Evolutionary conservation across 2,797 vertebrate genomes (phyloP).

Genomic region (Characodon lateralis): DNA sequence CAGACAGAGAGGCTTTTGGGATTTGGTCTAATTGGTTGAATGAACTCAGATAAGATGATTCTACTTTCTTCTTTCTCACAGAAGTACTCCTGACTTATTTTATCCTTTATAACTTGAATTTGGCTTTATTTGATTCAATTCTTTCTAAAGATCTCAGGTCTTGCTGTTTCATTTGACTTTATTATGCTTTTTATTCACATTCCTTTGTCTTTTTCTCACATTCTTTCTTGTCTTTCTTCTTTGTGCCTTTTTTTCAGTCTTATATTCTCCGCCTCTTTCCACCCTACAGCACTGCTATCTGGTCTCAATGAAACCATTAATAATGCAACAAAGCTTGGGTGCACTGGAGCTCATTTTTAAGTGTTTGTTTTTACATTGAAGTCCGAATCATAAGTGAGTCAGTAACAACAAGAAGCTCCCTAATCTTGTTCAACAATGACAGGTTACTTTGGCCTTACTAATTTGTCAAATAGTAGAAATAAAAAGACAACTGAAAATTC

Average conservation of each 20-base stretch:
- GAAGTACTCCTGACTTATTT: conserved; percentile 13
- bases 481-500: neutral
- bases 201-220: neutral
- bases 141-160: neutral
- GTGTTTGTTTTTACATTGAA: conserved; percentile 61
- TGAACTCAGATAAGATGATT: conserved; percentile 57
- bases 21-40: conserved; percentile 59
- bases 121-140: neutral
- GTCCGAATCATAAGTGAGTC: conserved; percentile 10
- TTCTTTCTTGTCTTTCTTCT: conserved; percentile 9
- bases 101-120: neutral
- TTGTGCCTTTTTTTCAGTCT: neutral
- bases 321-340: conserved; percentile 73
- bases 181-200: conserved; percentile 3
- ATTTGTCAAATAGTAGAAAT: conserved; percentile 6
- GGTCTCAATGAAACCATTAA: conserved; percentile 69
- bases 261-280: conserved; percentile 23
- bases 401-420: conserved; percentile 19
- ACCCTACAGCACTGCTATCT: conserved; percentile 29
- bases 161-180: conserved; percentile 2
- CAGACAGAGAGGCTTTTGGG: conserved; percentile 26
- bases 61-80: conserved; percentile 2
- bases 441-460: conserved; percentile 11
- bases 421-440: conserved; percentile 33
- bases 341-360: conserved; percentile 57